These are phyloP conservation scores for Lumbricus terrestris DNA, from an alignment of 2,888 invertebrate genomes.

Conservation along the genomic window DNA sequence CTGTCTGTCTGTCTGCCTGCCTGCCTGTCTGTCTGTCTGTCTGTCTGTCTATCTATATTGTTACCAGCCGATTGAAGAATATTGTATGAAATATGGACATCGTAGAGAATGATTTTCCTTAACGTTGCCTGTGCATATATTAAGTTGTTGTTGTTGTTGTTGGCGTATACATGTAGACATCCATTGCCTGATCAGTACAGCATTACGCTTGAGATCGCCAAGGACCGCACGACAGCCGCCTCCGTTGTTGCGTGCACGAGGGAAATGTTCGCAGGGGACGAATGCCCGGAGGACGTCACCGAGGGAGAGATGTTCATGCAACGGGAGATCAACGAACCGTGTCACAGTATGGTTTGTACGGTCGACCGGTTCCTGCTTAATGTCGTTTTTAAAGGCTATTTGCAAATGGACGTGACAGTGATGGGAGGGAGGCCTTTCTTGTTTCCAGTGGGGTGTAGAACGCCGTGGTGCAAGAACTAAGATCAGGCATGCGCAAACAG, in stretches of 20 bases:
- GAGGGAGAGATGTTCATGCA: conserved; percentile 40
- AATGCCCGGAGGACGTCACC: conserved; percentile 46
- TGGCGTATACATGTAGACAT: conserved; percentile 44
- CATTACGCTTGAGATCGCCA: conserved; percentile 47
- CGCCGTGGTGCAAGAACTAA: background rate
- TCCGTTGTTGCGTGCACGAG: conserved; percentile 47
- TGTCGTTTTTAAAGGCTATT: background rate
- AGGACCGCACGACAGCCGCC: conserved; percentile 47
- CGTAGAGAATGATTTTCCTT: background rate
- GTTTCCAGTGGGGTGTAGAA: background rate
- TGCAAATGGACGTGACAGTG: background rate
- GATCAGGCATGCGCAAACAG: background rate
- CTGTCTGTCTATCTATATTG: too few species aligned
- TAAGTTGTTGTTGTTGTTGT: background rate
- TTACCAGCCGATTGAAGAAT: too few species aligned
- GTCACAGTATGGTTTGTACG: conserved; percentile 17
- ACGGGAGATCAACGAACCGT: conserved; percentile 17
- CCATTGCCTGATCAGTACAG: conserved; percentile 54
- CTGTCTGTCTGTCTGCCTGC: too few species aligned
- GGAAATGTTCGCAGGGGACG: conserved; percentile 38
- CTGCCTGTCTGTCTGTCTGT: too few species aligned
- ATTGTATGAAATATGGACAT: background rate
- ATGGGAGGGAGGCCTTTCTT: background rate
- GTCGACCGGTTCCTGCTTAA: background rate
- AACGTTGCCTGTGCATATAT: too few species aligned